Evolutionary conservation across 2,797 vertebrate genomes (phyloP).

Genomic region (Pygocentrus nattereri): DNA sequence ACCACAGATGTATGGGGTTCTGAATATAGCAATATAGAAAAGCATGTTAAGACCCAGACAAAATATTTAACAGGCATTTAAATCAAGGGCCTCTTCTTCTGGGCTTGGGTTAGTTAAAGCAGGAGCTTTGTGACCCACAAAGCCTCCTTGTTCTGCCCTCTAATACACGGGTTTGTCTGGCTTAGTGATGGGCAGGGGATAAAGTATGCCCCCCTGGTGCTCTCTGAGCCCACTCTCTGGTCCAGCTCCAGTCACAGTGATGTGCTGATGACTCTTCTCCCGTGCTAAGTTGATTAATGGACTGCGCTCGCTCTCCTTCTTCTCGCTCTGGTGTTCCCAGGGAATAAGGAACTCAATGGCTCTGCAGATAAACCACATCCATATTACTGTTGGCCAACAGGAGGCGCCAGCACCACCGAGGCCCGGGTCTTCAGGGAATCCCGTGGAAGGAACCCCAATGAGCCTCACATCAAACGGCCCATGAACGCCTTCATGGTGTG

Average conservation of each 20-base stretch:
- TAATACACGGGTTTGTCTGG: constrained; percentile 52
- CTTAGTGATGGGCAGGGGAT: constrained; percentile 36
- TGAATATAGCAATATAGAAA: constrained; percentile 50
- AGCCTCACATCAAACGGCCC: constrained; percentile 98
- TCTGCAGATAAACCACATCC: constrained; percentile 93
- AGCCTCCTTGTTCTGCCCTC: constrained; percentile 62
- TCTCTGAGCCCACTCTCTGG: constrained; percentile 31
- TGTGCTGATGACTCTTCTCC: constrained; percentile 50
- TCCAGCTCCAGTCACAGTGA: constrained; percentile 49
- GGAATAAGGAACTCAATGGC: constrained; percentile 90
- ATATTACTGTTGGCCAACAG: constrained; percentile 98
- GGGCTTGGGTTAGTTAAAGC: constrained; percentile 54
- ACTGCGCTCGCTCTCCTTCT: constrained; percentile 81
- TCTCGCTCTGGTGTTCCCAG: constrained; percentile 84
- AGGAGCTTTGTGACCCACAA: constrained; percentile 38
- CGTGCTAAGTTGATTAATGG: constrained; percentile 79
- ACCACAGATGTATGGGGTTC: constrained; percentile 58
- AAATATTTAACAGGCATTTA: constrained; percentile 62
- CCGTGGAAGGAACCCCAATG: constrained; percentile 93
- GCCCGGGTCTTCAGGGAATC: constrained; percentile 97
- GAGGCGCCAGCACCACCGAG: constrained; percentile 95
- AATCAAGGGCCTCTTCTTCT: constrained; percentile 59
- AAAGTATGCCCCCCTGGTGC: constrained; percentile 35
- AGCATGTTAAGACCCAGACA: constrained; percentile 48
- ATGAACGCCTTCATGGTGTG: constrained; percentile 99